Evolutionary conservation across 35 echinoderm and acorn worm genomes (phyloP).

Genomic region (Ophioderma brevispina): DNA sequence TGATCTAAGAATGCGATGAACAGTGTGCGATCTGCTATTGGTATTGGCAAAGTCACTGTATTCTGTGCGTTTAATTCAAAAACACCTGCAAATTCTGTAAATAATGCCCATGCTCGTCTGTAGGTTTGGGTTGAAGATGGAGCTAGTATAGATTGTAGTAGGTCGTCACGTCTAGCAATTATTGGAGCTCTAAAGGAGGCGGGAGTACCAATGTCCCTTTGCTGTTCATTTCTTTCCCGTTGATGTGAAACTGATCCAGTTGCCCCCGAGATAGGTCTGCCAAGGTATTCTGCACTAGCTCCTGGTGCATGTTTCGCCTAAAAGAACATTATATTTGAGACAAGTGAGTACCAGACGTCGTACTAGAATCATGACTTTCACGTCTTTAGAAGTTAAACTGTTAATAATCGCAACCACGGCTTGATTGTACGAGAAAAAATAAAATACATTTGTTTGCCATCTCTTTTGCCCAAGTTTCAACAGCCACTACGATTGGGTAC

Average conservation of each 20-base stretch:
- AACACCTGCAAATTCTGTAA: neutral
- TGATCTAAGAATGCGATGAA: too few relatives aligned
- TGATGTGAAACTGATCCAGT: neutral
- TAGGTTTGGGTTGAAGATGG: neutral
- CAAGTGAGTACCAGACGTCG: neutral
- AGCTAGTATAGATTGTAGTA: neutral
- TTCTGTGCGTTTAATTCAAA: too few relatives aligned
- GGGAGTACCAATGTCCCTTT: neutral
- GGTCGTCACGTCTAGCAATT: too few relatives aligned
- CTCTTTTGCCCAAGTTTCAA: neutral
- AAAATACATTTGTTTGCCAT: conserved; percentile 12
- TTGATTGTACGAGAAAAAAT: conserved; percentile 9
- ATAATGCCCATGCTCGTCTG: neutral
- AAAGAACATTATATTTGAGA: neutral
- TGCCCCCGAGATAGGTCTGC: neutral
- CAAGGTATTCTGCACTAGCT: neutral
- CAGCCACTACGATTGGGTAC: neutral
- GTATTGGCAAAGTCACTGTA: too few relatives aligned
- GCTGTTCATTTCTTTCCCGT: neutral
- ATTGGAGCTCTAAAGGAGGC: neutral
- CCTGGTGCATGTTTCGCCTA: neutral
- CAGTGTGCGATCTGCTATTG: too few relatives aligned
- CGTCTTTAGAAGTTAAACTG: neutral
- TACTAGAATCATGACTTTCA: neutral
- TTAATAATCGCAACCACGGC: conserved; percentile 5